phyloP scores from a whole-genome alignment of 2,888 invertebrate species.

The Melieria crassipennis region DNA sequence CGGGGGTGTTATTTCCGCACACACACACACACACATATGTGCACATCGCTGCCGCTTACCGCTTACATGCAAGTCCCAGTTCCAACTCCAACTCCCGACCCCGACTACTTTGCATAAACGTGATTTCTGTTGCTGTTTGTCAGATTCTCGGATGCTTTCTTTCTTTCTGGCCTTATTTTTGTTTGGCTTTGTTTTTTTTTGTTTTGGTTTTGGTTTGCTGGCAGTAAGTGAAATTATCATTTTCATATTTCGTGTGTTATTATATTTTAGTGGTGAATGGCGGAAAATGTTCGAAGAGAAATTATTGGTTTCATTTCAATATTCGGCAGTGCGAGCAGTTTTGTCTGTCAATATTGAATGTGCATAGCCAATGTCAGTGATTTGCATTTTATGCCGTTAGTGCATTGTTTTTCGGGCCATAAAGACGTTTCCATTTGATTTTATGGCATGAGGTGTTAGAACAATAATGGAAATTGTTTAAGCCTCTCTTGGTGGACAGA shows the following conservation, averaged over 20 bases:
- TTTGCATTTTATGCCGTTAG: no score
- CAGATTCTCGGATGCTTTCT: conserved; percentile 32
- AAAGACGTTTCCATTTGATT: no score
- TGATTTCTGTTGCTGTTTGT: conserved; percentile 38
- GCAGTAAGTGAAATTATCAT: conserved; percentile 31
- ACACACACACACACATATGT: no score
- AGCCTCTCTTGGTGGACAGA: no score
- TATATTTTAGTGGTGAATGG: conserved; percentile 37
- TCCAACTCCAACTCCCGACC: neutral
- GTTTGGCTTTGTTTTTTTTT: neutral
- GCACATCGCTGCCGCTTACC: neutral
- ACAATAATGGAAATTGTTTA: no score
- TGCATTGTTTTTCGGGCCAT: no score
- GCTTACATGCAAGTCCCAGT: neutral
- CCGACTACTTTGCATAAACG: conserved; percentile 46
- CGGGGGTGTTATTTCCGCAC: neutral
- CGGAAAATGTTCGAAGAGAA: conserved; percentile 33
- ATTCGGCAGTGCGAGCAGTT: no score
- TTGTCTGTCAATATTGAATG: no score
- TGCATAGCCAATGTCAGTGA: no score
- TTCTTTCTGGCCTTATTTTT: conserved; percentile 28
- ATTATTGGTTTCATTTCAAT: no score
- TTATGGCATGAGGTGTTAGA: no score
- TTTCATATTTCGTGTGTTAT: conserved; percentile 8
- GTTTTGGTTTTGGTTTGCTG: no score